Evolutionary conservation across 2,888 invertebrate species (phyloP).

Genomic region (Leuctra nigra): DNA sequence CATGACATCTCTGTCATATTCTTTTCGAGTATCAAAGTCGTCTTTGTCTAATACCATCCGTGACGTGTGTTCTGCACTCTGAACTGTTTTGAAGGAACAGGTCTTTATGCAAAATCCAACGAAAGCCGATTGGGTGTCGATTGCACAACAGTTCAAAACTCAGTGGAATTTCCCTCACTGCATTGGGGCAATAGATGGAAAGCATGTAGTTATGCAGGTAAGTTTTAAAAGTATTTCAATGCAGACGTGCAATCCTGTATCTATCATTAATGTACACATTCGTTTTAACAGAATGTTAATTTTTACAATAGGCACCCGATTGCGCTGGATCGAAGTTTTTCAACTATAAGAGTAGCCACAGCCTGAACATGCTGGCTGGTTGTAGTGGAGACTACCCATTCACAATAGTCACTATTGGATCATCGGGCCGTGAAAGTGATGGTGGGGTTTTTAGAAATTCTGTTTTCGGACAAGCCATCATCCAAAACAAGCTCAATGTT

Average conservation of each 20-base stretch:
- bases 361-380: no score
- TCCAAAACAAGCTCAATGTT: not conserved
- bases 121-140: constrained; percentile 24
- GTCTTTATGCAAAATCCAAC: constrained; percentile 22
- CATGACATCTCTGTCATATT: not conserved
- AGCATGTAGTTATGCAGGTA: constrained; percentile 25
- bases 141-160: constrained; percentile 25
- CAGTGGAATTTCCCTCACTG: constrained; percentile 31
- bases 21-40: not conserved
- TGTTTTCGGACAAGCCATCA: not conserved
- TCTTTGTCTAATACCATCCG: not conserved
- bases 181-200: constrained; percentile 29
- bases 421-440: constrained; percentile 15
- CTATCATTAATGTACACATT: no score
- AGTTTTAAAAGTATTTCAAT: no score
- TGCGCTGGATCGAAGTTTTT: no score
- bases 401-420: no score
- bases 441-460: constrained; percentile 20
- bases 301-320: no score
- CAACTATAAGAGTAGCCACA: no score
- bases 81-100: not conserved
- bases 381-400: no score
- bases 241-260: no score
- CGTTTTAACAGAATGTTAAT: no score
- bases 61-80: not conserved